phyloP scores from a whole-genome alignment of 2,797 vertebrate species.

The Neosilurus mollespiculum region DNA sequence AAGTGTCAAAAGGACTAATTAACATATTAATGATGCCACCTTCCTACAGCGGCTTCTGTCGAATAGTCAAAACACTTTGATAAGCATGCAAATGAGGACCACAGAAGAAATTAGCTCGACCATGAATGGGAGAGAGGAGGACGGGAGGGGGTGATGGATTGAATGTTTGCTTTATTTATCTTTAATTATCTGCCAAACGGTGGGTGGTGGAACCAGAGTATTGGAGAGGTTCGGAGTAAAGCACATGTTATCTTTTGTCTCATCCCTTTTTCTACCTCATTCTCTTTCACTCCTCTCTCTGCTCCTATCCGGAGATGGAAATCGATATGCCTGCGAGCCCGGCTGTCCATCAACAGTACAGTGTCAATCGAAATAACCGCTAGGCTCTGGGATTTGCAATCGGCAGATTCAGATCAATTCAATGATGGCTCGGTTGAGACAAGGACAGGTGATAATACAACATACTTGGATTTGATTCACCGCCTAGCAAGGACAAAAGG shows the following conservation, averaged over 20 bases:
- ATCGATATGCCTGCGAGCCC: conserved; percentile 52
- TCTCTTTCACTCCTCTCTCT: conserved; percentile 31
- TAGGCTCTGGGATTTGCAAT: conserved; percentile 45
- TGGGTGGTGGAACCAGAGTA: conserved; percentile 48
- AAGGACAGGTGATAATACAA: conserved; percentile 68
- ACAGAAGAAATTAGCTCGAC: conserved; percentile 76
- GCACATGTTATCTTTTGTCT: conserved; percentile 46
- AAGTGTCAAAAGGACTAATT: conserved; percentile 70
- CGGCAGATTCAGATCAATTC: conserved; percentile 47
- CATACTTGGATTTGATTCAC: conserved; percentile 57
- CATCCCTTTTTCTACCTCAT: conserved; percentile 32
- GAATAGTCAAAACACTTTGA: conserved; percentile 81
- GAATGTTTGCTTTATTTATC: conserved; percentile 69
- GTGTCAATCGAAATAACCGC: conserved; percentile 60
- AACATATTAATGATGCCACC: conserved; percentile 84
- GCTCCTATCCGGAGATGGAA: conserved; percentile 42
- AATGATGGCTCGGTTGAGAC: conserved; percentile 63
- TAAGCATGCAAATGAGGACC: conserved; percentile 80
- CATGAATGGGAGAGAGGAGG: conserved; percentile 49
- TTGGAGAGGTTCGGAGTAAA: conserved; percentile 39
- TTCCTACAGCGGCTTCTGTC: conserved; percentile 77
- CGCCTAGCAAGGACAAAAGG: conserved; percentile 45
- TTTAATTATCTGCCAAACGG: conserved; percentile 70
- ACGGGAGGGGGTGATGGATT: conserved; percentile 63
- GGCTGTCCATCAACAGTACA: conserved; percentile 57